Base-by-base conservation (phyloP, 1,140 invertebrate species). In the Drosophila trapezifrons region DNA sequence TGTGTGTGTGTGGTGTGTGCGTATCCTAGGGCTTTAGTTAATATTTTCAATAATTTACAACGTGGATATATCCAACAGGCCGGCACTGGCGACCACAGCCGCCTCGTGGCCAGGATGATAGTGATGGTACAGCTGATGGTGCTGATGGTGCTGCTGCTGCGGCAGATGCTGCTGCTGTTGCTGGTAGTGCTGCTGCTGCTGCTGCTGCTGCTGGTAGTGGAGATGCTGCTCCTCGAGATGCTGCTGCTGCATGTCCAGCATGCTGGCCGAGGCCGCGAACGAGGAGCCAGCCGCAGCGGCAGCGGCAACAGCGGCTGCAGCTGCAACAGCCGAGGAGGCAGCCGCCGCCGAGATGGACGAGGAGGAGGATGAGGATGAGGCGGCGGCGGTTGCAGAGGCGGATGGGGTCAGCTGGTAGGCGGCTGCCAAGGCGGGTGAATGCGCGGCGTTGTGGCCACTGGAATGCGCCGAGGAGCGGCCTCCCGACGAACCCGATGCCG, bases 11-110 rank as follows among this genome's bases (percentile, higher is more conserved):
- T 46, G 22, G 25, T 45, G 65, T 57, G 70, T 49, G 66, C 55
- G 67, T 69, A 69, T 66, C 65, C 65, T 69, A 52, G 67, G 65
- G 40, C 40, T 49, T 65, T 82, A 82, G 80, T 75, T 85, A 60
- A 70, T 89, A 84, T 90, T 67, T 87, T 77, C 69, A 90, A 83
- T 91, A 90, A 91, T 91, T 92, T 92, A 92, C 90, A 92, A 78
- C 71, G 91, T 92, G 85, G 91, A 92, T 75, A 92, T 92, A 90
- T 92, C 91, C 89, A 92, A 76, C 57, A 92, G 76, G 58, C 85
- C 87, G 57, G 76, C 65, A 80, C 76, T 51, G 84, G 78, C 56
- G 72, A 58, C 67, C 71, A 77, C 65, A 70, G 86, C 52, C 66
- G 63, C 51, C 76, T 82, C 70, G 42, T 78, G 71, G 59, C 73